Evolutionary conservation across 2,113 vertebrate species (phyloP).

Genomic region (Pseudopipra pipra): DNA sequence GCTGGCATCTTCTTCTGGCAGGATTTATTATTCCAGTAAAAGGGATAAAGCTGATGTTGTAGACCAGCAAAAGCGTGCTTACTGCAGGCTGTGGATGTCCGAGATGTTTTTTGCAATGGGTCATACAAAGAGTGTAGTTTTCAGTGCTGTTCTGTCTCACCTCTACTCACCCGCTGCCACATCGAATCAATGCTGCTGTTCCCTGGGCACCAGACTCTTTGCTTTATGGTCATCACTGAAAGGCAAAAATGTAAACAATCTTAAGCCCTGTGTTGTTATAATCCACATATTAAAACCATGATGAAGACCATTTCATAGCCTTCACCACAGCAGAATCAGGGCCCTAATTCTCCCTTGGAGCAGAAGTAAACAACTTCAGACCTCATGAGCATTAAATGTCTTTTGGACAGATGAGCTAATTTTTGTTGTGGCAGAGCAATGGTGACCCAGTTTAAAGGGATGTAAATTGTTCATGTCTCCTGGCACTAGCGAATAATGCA

Average conservation of each 20-base stretch:
- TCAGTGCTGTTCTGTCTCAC: neutral
- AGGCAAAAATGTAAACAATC: constrained; percentile 27
- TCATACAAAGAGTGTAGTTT: neutral
- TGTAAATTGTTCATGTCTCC: constrained; percentile 19
- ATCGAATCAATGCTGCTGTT: constrained; percentile 3
- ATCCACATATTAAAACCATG: neutral
- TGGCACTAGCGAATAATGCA: neutral
- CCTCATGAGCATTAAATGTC: constrained; percentile 10
- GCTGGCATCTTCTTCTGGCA: neutral
- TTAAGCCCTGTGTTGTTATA: neutral
- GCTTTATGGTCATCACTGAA: neutral
- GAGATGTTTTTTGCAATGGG: neutral
- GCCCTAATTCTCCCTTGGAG: constrained; percentile 9
- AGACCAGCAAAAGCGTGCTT: neutral
- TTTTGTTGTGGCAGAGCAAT: constrained; percentile 33
- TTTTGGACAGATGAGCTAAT: constrained; percentile 44
- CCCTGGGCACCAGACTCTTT: neutral
- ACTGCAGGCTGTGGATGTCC: neutral
- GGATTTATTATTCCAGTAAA: neutral
- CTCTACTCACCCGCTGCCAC: constrained; percentile 31
- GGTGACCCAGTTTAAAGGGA: constrained; percentile 12
- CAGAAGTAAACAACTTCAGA: constrained; percentile 37
- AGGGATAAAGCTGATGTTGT: neutral
- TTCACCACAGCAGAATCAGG: neutral
- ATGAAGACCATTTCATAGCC: constrained; percentile 20